Base-by-base conservation (phyloP, 2,888 invertebrate species). In the Protodeltote pygarga region DNA sequence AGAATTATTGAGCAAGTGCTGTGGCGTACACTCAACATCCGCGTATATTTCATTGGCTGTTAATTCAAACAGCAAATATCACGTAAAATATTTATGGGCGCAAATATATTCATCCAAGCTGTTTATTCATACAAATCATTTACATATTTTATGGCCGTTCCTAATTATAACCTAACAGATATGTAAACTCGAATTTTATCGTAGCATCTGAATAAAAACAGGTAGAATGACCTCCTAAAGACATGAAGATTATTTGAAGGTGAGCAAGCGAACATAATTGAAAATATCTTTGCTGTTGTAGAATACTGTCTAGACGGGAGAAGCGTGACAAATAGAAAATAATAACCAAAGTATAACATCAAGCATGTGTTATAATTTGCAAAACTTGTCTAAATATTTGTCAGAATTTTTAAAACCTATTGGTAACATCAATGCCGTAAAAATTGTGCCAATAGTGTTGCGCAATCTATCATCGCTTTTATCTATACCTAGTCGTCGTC, bases 381-480 rank as follows among this genome's bases (percentile, higher is more conserved):
- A 34, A 9, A 27, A 48, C 10, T 14, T 42, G 21, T 39, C 27
- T 38, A 27, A 34, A 39, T 47, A 46, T 46, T 50, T 33, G 38
- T 37, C 24, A 32, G 32, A 28, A 35, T 49, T 32, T 16, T 21
- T 4, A 21, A 41, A 42, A 39, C 51, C 32, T 54, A 47, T 47
- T 37, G 40, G 54, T 41, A 31, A n/a, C n/a, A n/a, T n/a, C n/a
- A n/a, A n/a, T n/a, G n/a, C n/a, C n/a, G n/a, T n/a, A n/a, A n/a
- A n/a, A 79, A 64, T 80, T 83, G 77, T 71, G 67, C 67, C 79
- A 84, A 84, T 71, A 79, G 66, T 62, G 74, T 83, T 85, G 75
- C 66, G 79, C 73, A 82, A 85, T 80, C 68, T 71, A 78, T 78
- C 76, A 77, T 74, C 51, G 60, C n/a, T 64, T 64, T 70, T 73